Conservation (phyloP, 2,113 vertebrate genomes). For the Taurulus bubalis region DNA sequence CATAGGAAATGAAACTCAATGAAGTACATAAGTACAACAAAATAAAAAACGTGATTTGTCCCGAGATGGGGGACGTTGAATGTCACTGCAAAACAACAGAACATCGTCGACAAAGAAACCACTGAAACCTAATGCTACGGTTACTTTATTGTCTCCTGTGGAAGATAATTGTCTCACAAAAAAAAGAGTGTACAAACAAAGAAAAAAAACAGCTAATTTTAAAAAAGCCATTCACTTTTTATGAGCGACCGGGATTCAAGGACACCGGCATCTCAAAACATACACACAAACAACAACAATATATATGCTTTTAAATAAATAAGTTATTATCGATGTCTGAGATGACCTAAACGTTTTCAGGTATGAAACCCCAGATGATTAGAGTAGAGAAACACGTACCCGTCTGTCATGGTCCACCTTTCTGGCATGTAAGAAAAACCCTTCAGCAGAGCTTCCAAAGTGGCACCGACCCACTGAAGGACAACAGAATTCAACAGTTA, state of each 20-base stretch:
- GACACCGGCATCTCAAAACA: neutral
- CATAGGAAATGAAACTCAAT: neutral
- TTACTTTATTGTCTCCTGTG: neutral
- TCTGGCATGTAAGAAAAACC: slow-evolving; percentile 50
- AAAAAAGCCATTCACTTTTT: neutral
- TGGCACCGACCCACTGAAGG: slow-evolving; percentile 59
- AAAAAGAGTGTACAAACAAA: neutral
- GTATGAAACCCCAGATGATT: too few relatives aligned
- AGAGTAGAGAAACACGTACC: too few relatives aligned
- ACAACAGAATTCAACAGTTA: neutral
- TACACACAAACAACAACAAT: too few relatives aligned
- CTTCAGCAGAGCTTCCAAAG: slow-evolving; percentile 10
- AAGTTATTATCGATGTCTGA: too few relatives aligned
- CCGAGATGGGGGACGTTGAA: too few relatives aligned
- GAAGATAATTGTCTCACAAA: too few relatives aligned
- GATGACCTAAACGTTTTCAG: too few relatives aligned
- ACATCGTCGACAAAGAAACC: too few relatives aligned
- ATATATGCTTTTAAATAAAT: too few relatives aligned
- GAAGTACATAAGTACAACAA: neutral
- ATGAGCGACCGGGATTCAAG: neutral
- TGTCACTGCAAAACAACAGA: too few relatives aligned
- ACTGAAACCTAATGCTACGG: too few relatives aligned
- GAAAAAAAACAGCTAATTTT: neutral
- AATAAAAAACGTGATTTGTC: too few relatives aligned
- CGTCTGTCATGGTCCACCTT: slow-evolving; percentile 19